These are phyloP conservation scores for Phenacoccus solenopsis DNA, from an alignment of 1,140 invertebrate genomes.

Conservation along the genomic window DNA sequence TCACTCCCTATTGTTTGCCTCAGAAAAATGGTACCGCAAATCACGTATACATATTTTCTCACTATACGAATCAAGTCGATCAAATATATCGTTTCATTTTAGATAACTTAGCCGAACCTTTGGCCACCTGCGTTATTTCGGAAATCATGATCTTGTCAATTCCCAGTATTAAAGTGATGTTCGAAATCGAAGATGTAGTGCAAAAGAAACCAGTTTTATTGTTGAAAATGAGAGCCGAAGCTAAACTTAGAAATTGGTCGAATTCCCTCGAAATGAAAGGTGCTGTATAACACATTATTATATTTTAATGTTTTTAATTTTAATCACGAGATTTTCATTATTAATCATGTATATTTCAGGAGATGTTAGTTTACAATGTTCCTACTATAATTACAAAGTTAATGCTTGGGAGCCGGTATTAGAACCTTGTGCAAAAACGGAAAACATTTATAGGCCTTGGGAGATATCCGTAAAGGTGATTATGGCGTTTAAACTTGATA, in stretches of 20 bases:
- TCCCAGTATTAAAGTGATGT: conserved; percentile 41
- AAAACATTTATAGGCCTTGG: conserved; percentile 56
- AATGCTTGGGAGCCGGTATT: conserved; percentile 67
- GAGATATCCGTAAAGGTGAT: conserved; percentile 53
- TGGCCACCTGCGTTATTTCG: conserved; percentile 13
- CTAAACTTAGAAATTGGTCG: conserved; percentile 51
- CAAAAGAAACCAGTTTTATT: conserved; percentile 37
- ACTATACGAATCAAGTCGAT: too few relatives aligned
- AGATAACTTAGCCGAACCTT: neutral
- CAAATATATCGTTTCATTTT: too few relatives aligned
- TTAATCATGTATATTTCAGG: conserved; percentile 27
- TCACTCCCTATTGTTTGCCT: conserved; percentile 30
- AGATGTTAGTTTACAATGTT: conserved; percentile 50
- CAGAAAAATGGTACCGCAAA: neutral
- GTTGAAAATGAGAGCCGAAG: conserved; percentile 41
- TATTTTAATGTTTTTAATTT: too few relatives aligned
- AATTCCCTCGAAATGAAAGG: conserved; percentile 37
- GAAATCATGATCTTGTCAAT: conserved; percentile 40
- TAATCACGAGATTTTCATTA: too few relatives aligned
- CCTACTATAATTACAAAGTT: conserved; percentile 58
- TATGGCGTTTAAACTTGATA: neutral
- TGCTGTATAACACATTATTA: too few relatives aligned
- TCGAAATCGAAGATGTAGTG: conserved; percentile 43
- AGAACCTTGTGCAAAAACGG: conserved; percentile 53
- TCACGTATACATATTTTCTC: too few relatives aligned